Base-by-base conservation (phyloP, 2,113 vertebrate species). In the Silurus asotus region DNA sequence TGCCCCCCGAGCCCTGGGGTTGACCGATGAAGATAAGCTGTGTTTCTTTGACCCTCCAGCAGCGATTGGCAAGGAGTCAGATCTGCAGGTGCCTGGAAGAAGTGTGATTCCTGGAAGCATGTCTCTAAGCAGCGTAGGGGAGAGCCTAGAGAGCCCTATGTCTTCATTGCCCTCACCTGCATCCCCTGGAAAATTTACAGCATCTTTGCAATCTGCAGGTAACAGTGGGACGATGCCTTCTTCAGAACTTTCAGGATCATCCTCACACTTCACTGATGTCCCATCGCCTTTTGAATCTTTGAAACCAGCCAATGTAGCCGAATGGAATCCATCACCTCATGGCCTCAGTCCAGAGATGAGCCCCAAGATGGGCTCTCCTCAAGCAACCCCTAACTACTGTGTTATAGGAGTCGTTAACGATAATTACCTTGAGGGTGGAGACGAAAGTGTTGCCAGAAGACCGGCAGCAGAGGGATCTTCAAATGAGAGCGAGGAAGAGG, bases 1-100 rank as follows among this genome's bases (percentile, higher is more conserved):
- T 48, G 93, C 93, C 74, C 90, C 95, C 79, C 55, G 80, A 89
- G 93, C 76, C 1, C 72, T 94, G 0, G 95, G 95, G 14, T 97
- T 99, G 92, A 97, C 97, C 0, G 97, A 98, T 8, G 96, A 97
- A 90, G 97, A 96, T 92, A 98, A 97, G 94, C 95, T 98, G 55
- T 97, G 97, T 92, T 97, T 96, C 91, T 97, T 96, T 13, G 96
- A 97, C 82, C 88, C 88, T 55, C 86, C 93, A 0, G 88, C 82
- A 48, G 88, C 86, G 19, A 93, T 92, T 2, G 92, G 95, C 67
- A 11, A 93, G 86, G 96, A 96, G 80, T 92, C 94, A 76, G 96
- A 96, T 78, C 95, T 95, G 77, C 94, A 95, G 92, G 92, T 94
- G 25, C 92, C 94, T 0, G 90, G 90, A 6, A 89, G 87, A 86